A percentile compares a stretch with the other conserved stretches of the same genome.
Evolutionary conservation across 2,113 vertebrate species (phyloP).

Genomic region (Carassius auratus): DNA sequence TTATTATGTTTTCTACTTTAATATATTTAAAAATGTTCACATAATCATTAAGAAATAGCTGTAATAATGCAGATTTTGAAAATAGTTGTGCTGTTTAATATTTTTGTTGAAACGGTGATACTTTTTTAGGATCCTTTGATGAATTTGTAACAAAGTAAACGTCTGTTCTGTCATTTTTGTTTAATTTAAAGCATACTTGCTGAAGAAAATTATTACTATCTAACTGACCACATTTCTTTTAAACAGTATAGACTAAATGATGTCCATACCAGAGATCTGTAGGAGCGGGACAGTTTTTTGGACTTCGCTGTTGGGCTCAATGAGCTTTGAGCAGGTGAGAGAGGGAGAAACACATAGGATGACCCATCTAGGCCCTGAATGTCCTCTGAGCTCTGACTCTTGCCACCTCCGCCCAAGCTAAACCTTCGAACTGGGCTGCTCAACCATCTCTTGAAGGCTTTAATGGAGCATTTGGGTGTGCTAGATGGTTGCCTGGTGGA

Average conservation of each 20-base stretch:
- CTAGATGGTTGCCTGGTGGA: conserved; percentile 76
- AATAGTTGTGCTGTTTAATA: background rate
- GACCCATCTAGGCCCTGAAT: conserved; percentile 21
- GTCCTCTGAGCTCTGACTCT: conserved; percentile 61
- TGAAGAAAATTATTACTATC: background rate
- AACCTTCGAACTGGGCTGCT: conserved; percentile 78
- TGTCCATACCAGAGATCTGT: conserved; percentile 34
- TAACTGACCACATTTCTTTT: background rate
- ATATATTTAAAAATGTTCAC: background rate
- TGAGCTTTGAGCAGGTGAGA: conserved; percentile 13
- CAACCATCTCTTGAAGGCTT: conserved; percentile 82
- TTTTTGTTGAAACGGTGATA: background rate
- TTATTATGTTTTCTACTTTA: background rate
- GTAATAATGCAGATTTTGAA: background rate
- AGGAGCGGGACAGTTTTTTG: background rate
- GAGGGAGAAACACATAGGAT: conserved; percentile 4
- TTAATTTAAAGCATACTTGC: background rate
- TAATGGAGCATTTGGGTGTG: conserved; percentile 71
- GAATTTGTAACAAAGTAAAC: too few species aligned
- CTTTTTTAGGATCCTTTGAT: background rate
- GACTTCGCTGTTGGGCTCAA: background rate
- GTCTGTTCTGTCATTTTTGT: background rate
- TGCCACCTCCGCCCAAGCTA: conserved; percentile 66
- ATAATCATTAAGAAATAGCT: background rate
- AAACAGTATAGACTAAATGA: background rate